Conservation (phyloP, 2,113 vertebrate species). For the Plestiodon gilberti region DNA sequence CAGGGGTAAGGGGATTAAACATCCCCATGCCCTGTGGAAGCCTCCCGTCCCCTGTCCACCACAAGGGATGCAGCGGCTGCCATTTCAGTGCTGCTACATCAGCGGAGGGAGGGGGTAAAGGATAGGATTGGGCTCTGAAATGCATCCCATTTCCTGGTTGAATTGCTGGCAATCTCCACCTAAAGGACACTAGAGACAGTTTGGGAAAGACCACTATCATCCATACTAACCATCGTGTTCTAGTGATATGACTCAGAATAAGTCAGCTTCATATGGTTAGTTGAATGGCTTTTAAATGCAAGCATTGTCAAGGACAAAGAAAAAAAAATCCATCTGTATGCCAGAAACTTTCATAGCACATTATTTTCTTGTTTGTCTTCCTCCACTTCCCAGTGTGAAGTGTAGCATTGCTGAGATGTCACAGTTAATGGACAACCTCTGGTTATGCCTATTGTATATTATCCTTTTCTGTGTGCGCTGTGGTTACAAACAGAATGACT, state of each 20-base stretch:
- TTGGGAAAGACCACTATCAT: not conserved
- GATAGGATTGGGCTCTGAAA: too few species aligned
- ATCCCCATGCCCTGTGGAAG: too few species aligned
- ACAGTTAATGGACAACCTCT: conserved; percentile 33
- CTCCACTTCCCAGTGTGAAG: conserved; percentile 33
- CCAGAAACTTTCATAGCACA: not conserved
- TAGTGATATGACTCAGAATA: not conserved
- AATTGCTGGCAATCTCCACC: not conserved
- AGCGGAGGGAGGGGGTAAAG: too few species aligned
- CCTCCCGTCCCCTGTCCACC: too few species aligned
- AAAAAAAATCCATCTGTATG: not conserved
- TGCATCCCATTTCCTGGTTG: too few species aligned
- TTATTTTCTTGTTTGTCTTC: conserved; percentile 16
- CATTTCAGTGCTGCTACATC: too few species aligned
- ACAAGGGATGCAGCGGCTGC: too few species aligned
- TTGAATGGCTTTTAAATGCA: not conserved
- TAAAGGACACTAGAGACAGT: not conserved
- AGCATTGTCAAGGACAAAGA: not conserved
- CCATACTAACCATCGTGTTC: not conserved
- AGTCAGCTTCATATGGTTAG: not conserved
- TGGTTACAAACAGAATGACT: conserved; percentile 66
- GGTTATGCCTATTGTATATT: conserved; percentile 53
- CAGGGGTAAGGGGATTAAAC: too few species aligned
- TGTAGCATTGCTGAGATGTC: conserved; percentile 32
- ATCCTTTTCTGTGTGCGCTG: conserved; percentile 29